Percentiles rank a stretch among this genome's conserved stretches.
These are phyloP conservation scores for Ceyx erithaca DNA, from an alignment of 2,797 vertebrate genomes.

Conservation along the genomic window DNA sequence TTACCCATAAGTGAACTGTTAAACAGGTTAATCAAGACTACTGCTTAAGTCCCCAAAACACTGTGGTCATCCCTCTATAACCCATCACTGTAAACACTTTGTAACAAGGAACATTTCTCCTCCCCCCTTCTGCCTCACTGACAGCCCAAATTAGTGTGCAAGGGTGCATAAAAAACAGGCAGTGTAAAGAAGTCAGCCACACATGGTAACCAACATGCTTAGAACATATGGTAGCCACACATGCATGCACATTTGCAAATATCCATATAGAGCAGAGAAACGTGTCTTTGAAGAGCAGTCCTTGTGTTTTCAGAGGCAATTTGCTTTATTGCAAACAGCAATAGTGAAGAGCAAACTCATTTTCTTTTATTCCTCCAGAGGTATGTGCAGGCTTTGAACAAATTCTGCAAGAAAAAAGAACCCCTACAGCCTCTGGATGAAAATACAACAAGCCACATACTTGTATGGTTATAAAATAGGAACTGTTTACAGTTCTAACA, in stretches of 20 bases:
- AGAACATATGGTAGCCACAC: conserved; percentile 30
- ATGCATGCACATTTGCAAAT: not conserved
- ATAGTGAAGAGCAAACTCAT: conserved; percentile 40
- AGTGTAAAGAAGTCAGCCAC: conserved; percentile 1
- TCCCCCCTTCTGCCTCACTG: not conserved
- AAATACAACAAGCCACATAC: conserved; percentile 60
- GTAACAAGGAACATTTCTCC: not conserved
- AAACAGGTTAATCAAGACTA: conserved; percentile 54
- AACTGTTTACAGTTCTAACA: conserved; percentile 63
- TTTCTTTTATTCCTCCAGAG: conserved; percentile 48
- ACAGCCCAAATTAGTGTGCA: not conserved
- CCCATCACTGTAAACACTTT: conserved; percentile 11
- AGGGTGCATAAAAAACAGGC: not conserved
- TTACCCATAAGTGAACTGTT: conserved; percentile 43
- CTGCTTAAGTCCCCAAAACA: not conserved
- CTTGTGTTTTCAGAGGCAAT: conserved; percentile 49
- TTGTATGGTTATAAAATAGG: conserved; percentile 68
- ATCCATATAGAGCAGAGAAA: not conserved
- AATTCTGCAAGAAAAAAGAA: conserved; percentile 42
- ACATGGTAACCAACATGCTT: conserved; percentile 25
- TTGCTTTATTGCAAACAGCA: conserved; percentile 29
- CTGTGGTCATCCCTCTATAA: not conserved
- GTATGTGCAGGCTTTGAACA: conserved; percentile 39
- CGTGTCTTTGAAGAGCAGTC: not conserved
- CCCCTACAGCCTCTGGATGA: conserved; percentile 56